Evolutionary conservation across 1,140 invertebrate genomes (phyloP).

Genomic region (Aphelenchoides besseyi): DNA sequence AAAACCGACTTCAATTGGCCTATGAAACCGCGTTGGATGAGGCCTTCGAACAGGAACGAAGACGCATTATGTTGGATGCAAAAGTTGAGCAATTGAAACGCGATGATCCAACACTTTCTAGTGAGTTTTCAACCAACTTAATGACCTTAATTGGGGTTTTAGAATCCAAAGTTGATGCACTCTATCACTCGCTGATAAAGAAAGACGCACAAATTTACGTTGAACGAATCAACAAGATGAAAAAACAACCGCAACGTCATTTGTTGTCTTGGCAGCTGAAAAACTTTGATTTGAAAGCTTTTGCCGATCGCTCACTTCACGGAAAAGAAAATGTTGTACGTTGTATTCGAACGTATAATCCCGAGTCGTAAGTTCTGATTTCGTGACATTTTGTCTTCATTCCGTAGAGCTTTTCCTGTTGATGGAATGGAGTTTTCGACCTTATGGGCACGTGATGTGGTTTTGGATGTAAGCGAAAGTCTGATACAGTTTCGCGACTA

Average conservation of each 20-base stretch:
- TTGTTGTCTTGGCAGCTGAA: conserved; percentile 78
- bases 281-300: conserved; percentile 69
- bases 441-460: conserved; percentile 83
- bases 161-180: conserved; percentile 73
- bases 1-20: conserved; percentile 89
- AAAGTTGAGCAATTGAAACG: conserved; percentile 78
- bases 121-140: conserved; percentile 66
- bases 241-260: conserved; percentile 69
- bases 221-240: conserved; percentile 75
- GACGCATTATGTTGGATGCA: conserved; percentile 81
- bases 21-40: conserved; percentile 93
- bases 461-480: conserved; percentile 77
- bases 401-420: conserved; percentile 78
- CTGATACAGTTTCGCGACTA: conserved; percentile 88
- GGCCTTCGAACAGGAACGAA: conserved; percentile 86
- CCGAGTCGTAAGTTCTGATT: conserved; percentile 68
- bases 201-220: conserved; percentile 93
- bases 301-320: conserved; percentile 80
- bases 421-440: conserved; percentile 84
- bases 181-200: conserved; percentile 78
- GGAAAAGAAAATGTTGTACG: conserved; percentile 75
- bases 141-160: conserved; percentile 32
- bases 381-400: conserved; percentile 15
- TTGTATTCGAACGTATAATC: conserved; percentile 77
- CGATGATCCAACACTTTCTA: conserved; percentile 75